These are phyloP conservation scores for Lacerta bilineata DNA, from an alignment of 2,797 vertebrate species.

Conservation along the genomic window DNA sequence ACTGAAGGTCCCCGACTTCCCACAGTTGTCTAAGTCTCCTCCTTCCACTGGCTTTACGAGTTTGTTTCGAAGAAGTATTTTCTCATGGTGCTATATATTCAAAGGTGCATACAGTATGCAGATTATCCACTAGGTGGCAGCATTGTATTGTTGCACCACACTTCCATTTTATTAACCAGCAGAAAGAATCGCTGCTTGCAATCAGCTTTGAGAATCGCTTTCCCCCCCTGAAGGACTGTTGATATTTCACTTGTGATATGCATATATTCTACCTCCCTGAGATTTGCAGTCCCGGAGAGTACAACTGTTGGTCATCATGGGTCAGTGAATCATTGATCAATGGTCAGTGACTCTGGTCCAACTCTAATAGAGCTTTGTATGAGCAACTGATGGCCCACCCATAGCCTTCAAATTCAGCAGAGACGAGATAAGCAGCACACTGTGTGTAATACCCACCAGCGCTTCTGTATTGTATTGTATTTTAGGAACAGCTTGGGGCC, in stretches of 20 bases:
- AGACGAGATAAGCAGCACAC: too few relatives aligned
- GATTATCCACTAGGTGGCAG: constrained; percentile 37
- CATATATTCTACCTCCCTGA: background rate
- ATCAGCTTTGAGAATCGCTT: too few relatives aligned
- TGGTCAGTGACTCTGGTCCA: background rate
- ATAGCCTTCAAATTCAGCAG: background rate
- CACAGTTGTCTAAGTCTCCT: too few relatives aligned
- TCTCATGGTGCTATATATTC: background rate
- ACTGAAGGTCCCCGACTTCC: too few relatives aligned
- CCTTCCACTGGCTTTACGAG: background rate
- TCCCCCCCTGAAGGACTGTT: too few relatives aligned
- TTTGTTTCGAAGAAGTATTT: background rate
- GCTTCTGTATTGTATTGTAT: background rate
- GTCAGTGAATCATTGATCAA: background rate
- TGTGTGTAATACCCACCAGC: background rate
- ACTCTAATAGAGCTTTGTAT: background rate
- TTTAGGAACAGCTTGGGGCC: too few relatives aligned
- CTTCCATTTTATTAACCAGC: background rate
- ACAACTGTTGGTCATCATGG: background rate
- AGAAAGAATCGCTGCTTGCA: background rate
- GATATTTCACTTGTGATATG: background rate
- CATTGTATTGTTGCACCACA: constrained; percentile 9
- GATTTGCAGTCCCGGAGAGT: background rate
- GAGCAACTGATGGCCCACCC: background rate
- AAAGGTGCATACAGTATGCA: background rate